Conservation (phyloP, 2,797 vertebrate genomes). For the Podargus strigoides region DNA sequence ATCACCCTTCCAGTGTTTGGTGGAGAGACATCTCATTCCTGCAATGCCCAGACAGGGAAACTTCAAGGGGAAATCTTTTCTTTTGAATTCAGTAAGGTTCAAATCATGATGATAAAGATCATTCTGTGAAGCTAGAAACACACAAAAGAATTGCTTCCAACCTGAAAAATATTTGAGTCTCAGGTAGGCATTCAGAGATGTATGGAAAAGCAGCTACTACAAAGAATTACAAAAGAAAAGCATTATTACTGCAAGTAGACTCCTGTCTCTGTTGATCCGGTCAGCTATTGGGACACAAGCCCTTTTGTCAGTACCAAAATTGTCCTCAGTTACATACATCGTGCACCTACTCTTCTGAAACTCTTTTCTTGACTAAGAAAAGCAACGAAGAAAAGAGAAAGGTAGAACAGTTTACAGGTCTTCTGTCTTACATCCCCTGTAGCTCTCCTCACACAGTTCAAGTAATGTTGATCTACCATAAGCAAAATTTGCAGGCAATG, state of each 20-base stretch:
- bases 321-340: background rate
- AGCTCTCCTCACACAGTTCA: background rate
- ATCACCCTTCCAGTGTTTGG: background rate
- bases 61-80: background rate
- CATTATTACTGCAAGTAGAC: background rate
- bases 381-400: background rate
- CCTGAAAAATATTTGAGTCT: background rate
- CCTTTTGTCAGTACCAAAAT: background rate
- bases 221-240: background rate
- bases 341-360: background rate
- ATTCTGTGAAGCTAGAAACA: background rate
- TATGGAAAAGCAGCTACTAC: background rate
- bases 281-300: background rate
- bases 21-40: background rate
- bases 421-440: background rate
- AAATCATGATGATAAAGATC: background rate
- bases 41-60: background rate
- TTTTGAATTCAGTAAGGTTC: background rate
- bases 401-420: background rate
- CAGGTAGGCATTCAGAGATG: background rate
- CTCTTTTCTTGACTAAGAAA: background rate
- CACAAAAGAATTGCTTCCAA: background rate
- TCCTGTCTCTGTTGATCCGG: background rate
- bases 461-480: background rate
- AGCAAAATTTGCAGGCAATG: background rate